Conservation (phyloP, 2,888 invertebrate genomes). For the Brassicogethes aeneus region DNA sequence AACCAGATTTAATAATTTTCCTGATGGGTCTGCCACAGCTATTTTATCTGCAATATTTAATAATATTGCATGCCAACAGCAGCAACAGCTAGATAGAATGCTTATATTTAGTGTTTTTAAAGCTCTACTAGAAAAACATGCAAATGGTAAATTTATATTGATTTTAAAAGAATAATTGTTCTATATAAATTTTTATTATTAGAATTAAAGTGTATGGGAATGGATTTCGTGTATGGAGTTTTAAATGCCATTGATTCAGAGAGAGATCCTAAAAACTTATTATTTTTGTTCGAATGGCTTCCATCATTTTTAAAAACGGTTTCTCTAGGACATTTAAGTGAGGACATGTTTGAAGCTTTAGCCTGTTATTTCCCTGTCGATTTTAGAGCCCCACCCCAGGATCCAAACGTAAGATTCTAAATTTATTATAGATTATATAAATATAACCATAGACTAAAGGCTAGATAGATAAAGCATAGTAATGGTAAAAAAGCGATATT, state of each 20-base stretch:
- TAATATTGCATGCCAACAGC: slow-evolving; percentile 74
- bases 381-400: slow-evolving; percentile 58
- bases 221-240: slow-evolving; percentile 76
- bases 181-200: slow-evolving; percentile 26
- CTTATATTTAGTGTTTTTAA: slow-evolving; percentile 64
- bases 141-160: slow-evolving; percentile 48
- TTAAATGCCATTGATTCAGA: slow-evolving; percentile 85
- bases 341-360: slow-evolving; percentile 91
- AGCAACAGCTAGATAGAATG: slow-evolving; percentile 62
- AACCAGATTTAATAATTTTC: slow-evolving; percentile 54
- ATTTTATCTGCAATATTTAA: slow-evolving; percentile 61
- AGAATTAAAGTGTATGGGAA: slow-evolving; percentile 61
- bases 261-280: slow-evolving; percentile 82
- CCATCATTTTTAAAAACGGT: slow-evolving; percentile 59
- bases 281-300: slow-evolving; percentile 69
- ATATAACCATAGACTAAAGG: too few species aligned
- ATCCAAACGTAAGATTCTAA: slow-evolving; percentile 42
- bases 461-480: too few species aligned
- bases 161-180: neutral
- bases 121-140: slow-evolving; percentile 48
- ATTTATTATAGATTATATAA: neutral
- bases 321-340: slow-evolving; percentile 65
- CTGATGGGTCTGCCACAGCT: slow-evolving; percentile 44
- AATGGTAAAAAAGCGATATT: too few species aligned
- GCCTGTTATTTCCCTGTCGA: slow-evolving; percentile 96